Evolutionary conservation across 37 sponge, comb jelly and placozoan species (phyloP), one percentile per base, ranked within the genome.

Genomic region (Dysidea cf. avara): DNA sequence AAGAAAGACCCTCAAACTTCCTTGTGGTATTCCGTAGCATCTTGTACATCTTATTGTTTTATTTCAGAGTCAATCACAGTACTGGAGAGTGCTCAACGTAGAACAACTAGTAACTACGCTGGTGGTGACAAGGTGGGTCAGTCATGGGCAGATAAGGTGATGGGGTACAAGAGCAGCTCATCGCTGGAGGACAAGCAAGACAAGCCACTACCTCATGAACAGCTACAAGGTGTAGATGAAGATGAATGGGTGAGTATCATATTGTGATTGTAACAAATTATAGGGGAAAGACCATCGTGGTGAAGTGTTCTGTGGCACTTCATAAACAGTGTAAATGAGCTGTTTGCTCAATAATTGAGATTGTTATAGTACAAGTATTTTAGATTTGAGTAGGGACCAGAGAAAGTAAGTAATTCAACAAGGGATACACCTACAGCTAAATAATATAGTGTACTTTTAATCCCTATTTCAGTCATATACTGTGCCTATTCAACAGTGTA

Each of bases 241-340:
- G 92, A 91, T 74, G 92, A 91, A 43, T 91, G 92, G 92, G 92
- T 88, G 38, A 31, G 88, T 76, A n/a, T n/a, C n/a, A n/a, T n/a
- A n/a, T n/a, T n/a, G n/a, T n/a, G n/a, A n/a, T n/a, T n/a, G n/a
- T n/a, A n/a, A n/a, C n/a, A n/a, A n/a, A n/a, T n/a, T n/a, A n/a
- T n/a, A n/a, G n/a, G n/a, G n/a, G n/a, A n/a, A n/a, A n/a, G n/a
- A n/a, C n/a, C n/a, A n/a, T n/a, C n/a, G n/a, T n/a, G n/a, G n/a
- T n/a, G n/a, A n/a, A n/a, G n/a, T n/a, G n/a, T n/a, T n/a, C n/a
- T n/a, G n/a, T n/a, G n/a, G n/a, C n/a, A n/a, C n/a, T n/a, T n/a
- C n/a, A n/a, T n/a, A n/a, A n/a, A n/a, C n/a, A n/a, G n/a, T n/a
- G n/a, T n/a, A n/a, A n/a, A n/a, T n/a, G n/a, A n/a, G n/a, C n/a